phyloP scores from a whole-genome alignment of 35 echinoderm and acorn worm genomes.

The Stichopus chloronotus region DNA sequence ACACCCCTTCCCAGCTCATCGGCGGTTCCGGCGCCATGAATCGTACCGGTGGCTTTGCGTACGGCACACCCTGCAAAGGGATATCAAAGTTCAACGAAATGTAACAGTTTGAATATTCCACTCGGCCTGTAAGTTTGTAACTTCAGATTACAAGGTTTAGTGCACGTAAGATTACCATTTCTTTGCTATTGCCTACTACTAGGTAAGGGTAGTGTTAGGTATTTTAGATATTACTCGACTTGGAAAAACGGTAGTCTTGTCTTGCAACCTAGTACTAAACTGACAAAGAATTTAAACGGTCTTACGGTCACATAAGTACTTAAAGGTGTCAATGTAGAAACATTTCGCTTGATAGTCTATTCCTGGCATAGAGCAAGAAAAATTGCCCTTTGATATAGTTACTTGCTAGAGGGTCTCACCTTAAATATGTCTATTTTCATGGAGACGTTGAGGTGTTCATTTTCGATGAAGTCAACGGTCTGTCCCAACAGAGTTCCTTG shows the following conservation, averaged over 20 bases:
- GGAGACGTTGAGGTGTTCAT: background rate
- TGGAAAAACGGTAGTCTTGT: background rate
- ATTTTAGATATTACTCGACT: background rate
- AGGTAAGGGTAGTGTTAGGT: background rate
- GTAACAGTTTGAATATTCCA: background rate
- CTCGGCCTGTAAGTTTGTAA: background rate
- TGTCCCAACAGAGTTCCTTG: background rate
- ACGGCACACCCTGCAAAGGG: background rate
- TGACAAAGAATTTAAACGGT: background rate
- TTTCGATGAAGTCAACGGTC: slow-evolving; percentile 12
- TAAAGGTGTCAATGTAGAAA: background rate
- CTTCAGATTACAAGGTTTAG: background rate
- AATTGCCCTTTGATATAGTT: background rate
- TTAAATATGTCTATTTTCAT: slow-evolving; percentile 1
- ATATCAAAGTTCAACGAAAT: background rate
- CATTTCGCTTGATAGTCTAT: background rate
- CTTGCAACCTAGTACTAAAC: background rate
- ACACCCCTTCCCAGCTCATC: background rate
- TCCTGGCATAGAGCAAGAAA: background rate
- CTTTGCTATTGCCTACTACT: background rate
- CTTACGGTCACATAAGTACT: background rate
- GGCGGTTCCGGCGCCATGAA: background rate
- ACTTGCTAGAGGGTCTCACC: background rate
- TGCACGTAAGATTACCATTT: background rate
- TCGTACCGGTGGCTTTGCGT: background rate